Evolutionary conservation across 2,113 vertebrate genomes (phyloP), one percentile per base, ranked within the genome.

Genomic region (Tetrao urogallus): DNA sequence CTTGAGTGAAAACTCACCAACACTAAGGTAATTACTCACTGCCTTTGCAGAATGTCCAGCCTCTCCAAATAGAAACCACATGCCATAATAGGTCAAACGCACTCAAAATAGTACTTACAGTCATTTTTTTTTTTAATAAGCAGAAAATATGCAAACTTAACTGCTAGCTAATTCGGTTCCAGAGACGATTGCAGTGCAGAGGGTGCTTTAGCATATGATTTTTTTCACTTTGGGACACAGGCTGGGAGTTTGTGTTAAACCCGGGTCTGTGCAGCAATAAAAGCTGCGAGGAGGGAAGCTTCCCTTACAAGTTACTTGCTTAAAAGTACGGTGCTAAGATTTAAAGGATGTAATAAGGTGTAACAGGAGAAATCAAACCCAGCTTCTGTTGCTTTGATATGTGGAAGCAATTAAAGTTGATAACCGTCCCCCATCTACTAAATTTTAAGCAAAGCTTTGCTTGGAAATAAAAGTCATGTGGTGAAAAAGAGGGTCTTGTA

Each of bases 21-120:
- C 79, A 90, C 97, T 43, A 90, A 96, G 97, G 97, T 98, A 98
- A 98, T 98, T 98, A 98, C 98, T 98, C 96, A 96, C 97, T 97
- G 97, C 97, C 96, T 97, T 98, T 75, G 11, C 96, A 97, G 93
- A 96, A 97, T 96, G 96, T 97, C 98, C 98, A 98, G 98, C 98
- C 98, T 98, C 96, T 96, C 97, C 97, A 99, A 99, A 99, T 99
- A 98, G 99, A 98, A 99, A 99, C 98, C 99, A 99, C 98, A 99
- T 99, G 99, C 98, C 97, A 96, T 96, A 97, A 97, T 97, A 98
- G 98, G 94, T 95, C 64, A 92, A 92, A 89, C 76, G 72, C 95
- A 96, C 98, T 98, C 97, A 96, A 97, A 98, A 98, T 97, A 97
- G 96, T 93, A 97, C 97, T 98, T 98, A 89, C 22, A 74, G 92